Conservation (phyloP, 1,140 invertebrate genomes). For the Drosophila jambulina region DNA sequence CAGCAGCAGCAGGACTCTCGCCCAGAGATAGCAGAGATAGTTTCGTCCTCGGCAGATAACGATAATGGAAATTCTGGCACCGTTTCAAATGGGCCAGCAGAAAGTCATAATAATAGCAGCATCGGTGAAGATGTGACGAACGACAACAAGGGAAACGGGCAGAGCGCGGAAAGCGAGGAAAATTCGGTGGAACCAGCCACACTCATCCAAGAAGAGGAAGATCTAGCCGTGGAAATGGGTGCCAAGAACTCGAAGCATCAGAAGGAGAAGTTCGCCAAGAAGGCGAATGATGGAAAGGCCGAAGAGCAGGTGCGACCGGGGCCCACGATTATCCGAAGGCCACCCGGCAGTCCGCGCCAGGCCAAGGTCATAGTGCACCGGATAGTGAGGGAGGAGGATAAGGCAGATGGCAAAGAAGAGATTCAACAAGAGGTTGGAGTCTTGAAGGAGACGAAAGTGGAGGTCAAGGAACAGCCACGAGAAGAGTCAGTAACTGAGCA, state of each 20-base stretch:
- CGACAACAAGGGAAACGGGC: background rate
- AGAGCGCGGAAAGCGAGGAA: background rate
- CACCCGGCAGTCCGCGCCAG: conserved; percentile 63
- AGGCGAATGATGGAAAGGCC: conserved; percentile 9
- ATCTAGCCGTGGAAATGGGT: conserved; percentile 50
- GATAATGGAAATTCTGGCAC: conserved; percentile 78
- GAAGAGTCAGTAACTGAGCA: background rate
- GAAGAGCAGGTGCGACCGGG: conserved; percentile 25
- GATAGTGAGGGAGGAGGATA: conserved; percentile 50
- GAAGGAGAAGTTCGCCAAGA: conserved; percentile 36
- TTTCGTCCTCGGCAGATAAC: conserved; percentile 39
- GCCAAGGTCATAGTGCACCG: conserved; percentile 81
- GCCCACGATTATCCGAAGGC: conserved; percentile 26
- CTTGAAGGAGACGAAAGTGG: background rate
- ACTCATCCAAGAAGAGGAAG: conserved; percentile 16
- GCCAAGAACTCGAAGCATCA: conserved; percentile 66
- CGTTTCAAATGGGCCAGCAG: conserved; percentile 72
- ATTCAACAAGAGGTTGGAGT: background rate
- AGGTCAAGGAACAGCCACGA: background rate
- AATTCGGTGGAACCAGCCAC: conserved; percentile 7
- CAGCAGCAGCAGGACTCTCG: conserved; percentile 25
- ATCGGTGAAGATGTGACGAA: conserved; percentile 30
- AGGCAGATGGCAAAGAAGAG: background rate
- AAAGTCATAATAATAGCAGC: conserved; percentile 22
- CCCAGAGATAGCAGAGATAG: conserved; percentile 1